Evolutionary conservation across 2,797 vertebrate species (phyloP), one percentile per base, ranked within the genome.

Genomic region (Gouania willdenowi): DNA sequence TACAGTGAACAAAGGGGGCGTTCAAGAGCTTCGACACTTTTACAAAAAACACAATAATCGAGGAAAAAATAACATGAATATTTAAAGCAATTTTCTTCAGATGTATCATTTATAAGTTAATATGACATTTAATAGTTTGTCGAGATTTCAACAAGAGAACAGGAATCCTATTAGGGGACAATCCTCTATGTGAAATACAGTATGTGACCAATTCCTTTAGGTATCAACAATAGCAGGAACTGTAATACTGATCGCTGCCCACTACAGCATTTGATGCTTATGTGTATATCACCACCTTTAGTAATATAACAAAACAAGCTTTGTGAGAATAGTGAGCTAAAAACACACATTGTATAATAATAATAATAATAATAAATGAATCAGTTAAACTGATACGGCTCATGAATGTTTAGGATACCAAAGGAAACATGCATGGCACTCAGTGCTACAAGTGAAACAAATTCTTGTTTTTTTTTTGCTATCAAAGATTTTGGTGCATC

Each of bases 181-280:
- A 57, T 55, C 47, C 50, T 66, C 41, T 26, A 63, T 33, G 49
- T 52, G 61, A 71, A 72, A 51, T 49, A 26, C 50, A n/a, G n/a
- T n/a, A n/a, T n/a, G 29, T 55, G 55, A 66, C 79, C 35, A 55
- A 66, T 71, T 71, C 22, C 63, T 58, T 53, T 29, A 38, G 35
- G 32, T 47, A 17, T 74, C 62, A 67, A 66, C 54, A 26, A 39
- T 8, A 62, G 38, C 3, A 41, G 62, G 57, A 66, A 55, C 33
- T 60, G 66, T 86, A 86, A 86, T 85, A 85, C 82, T 86, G 82
- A 78, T 70, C 2, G 68, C 75, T 76, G 75, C 51, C 36, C 52
- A 59, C 46, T 33, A 64, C 81, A 81, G 73, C 79, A 48, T 64
- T 63, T 57, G 40, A 71, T 15, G 26, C 46, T 52, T 42, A 42